Conservation (phyloP, 2,797 vertebrate species). For the Lophura swinhoii region DNA sequence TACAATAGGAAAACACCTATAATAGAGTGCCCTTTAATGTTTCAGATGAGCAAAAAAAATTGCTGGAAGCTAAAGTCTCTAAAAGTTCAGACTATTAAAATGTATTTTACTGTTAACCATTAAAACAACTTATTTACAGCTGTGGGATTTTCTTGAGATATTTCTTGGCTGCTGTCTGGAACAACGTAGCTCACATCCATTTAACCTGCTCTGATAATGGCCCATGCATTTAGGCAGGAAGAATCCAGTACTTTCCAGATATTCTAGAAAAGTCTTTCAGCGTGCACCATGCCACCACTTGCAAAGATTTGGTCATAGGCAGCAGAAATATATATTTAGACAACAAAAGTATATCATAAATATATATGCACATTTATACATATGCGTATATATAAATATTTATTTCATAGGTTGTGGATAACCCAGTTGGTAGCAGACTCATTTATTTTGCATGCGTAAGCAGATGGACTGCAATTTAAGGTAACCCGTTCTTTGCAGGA, state of each 20-base stretch:
- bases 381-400: not conserved
- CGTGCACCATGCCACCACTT: not conserved
- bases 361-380: not conserved
- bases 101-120: not conserved
- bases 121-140: not conserved
- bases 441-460: not conserved
- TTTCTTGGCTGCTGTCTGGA: not conserved
- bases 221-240: not conserved
- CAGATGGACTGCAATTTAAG: not conserved
- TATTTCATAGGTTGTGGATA: not conserved
- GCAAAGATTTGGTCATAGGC: not conserved
- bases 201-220: not conserved
- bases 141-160: not conserved
- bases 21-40: not conserved
- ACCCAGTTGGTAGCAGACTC: not conserved
- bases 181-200: rapidly evolving
- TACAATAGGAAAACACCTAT: not conserved
- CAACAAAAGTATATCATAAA: not conserved
- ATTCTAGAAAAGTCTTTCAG: not conserved
- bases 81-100: not conserved
- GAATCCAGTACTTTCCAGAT: not conserved
- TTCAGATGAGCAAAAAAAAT: not conserved
- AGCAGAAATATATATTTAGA: not conserved
- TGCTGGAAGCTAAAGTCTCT: not conserved
- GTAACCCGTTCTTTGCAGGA: not conserved